phyloP scores from a whole-genome alignment of 2,797 vertebrate genomes.

The Pogonophryne albipinna region DNA sequence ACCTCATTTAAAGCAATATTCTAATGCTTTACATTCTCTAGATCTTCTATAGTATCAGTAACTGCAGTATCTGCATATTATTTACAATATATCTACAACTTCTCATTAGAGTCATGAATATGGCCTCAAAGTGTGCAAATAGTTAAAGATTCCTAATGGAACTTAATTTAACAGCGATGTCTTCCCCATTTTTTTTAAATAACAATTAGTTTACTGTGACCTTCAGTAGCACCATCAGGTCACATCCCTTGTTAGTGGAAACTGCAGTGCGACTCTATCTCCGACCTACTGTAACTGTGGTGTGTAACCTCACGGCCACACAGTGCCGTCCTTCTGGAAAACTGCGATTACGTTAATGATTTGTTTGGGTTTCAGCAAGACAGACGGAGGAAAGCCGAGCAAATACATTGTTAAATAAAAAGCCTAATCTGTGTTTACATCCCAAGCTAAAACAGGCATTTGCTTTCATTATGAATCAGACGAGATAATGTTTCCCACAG shows the following conservation, averaged over 20 bases:
- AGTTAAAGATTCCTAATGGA: not conserved
- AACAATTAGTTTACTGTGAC: conserved; percentile 14
- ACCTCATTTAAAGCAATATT: conserved; percentile 9
- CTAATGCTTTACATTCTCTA: conserved; percentile 1
- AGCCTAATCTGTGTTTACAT: conserved; percentile 62
- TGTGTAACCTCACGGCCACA: conserved; percentile 44
- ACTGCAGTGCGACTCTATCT: conserved; percentile 9
- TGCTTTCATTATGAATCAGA: conserved; percentile 58
- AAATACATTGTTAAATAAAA: conserved; percentile 51
- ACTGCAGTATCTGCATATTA: not conserved
- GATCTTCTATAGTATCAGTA: not conserved
- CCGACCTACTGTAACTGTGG: conserved; percentile 26
- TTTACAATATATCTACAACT: not conserved
- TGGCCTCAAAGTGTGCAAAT: not conserved
- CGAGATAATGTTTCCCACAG: conserved; percentile 67
- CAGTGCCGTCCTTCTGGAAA: conserved; percentile 28
- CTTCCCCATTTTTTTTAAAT: not conserved
- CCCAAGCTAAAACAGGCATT: conserved; percentile 31
- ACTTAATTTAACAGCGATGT: not conserved
- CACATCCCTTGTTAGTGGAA: conserved; percentile 36
- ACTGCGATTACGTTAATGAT: conserved; percentile 70
- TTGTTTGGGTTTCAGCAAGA: conserved; percentile 72
- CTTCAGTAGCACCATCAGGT: conserved; percentile 18
- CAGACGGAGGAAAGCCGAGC: not conserved
- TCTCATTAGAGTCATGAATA: not conserved